A percentile compares a stretch with the other conserved stretches of the same genome.
Conservation (phyloP, 2,888 invertebrate species). For the Acrobasis repandana region DNA sequence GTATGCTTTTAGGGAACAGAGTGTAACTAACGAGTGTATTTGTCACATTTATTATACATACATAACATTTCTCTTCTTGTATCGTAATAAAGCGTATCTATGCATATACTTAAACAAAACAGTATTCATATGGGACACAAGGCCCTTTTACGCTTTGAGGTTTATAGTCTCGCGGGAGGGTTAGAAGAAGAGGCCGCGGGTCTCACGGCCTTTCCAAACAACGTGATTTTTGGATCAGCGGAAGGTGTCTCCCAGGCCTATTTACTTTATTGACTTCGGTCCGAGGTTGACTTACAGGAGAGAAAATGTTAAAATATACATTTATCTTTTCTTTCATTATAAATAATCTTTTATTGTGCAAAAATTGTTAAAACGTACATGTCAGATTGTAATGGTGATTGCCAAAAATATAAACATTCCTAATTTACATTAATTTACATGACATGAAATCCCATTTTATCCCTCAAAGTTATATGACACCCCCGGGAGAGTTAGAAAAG, state of each 20-base stretch:
- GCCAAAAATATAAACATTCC: too few relatives aligned
- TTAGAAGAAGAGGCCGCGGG: not conserved
- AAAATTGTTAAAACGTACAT: too few relatives aligned
- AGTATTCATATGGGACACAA: not conserved
- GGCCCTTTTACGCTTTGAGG: conserved; percentile 4
- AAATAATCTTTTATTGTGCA: too few relatives aligned
- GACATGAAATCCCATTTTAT: too few relatives aligned
- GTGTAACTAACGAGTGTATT: not conserved
- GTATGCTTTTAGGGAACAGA: too few relatives aligned
- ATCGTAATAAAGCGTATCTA: not conserved
- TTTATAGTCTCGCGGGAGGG: conserved; percentile 5
- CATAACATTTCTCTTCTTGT: not conserved
- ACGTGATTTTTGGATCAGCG: conserved; percentile 16
- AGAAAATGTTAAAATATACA: too few relatives aligned
- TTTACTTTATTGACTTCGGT: conserved; percentile 9
- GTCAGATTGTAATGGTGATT: too few relatives aligned
- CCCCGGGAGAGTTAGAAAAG: conserved; percentile 5
- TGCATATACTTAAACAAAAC: not conserved
- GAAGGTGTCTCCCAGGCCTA: conserved; percentile 7
- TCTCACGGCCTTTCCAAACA: conserved; percentile 9
- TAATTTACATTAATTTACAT: too few relatives aligned
- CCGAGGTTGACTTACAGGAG: not conserved
- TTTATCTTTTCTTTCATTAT: too few relatives aligned
- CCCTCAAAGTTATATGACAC: too few relatives aligned
- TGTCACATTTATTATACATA: not conserved